Evolutionary conservation across 2,888 invertebrate genomes (phyloP).

Genomic region (Diarsia mendica): DNA sequence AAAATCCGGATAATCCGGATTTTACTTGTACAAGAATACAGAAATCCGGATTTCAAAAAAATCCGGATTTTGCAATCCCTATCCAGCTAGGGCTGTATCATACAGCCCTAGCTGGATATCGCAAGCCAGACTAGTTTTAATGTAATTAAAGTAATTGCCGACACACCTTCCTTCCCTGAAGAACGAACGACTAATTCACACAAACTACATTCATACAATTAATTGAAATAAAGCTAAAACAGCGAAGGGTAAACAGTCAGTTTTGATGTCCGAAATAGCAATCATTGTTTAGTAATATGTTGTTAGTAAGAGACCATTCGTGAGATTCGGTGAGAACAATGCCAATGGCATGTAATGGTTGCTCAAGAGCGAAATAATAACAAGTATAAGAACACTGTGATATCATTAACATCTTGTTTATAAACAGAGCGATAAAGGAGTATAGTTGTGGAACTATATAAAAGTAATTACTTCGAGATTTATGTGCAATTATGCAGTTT

Average conservation of each 20-base stretch:
- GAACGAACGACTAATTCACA: slow-evolving; percentile 11
- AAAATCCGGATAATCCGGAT: too few relatives aligned
- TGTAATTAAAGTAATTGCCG: slow-evolving; percentile 28
- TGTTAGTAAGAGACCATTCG: slow-evolving; percentile 2
- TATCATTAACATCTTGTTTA: slow-evolving; percentile 29
- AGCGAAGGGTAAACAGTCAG: slow-evolving; percentile 22
- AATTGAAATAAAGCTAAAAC: slow-evolving; percentile 27
- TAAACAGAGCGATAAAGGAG: slow-evolving; percentile 29
- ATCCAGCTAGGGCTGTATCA: too few relatives aligned
- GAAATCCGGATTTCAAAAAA: too few relatives aligned
- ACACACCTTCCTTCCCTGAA: slow-evolving; percentile 35
- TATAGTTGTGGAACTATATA: slow-evolving; percentile 33
- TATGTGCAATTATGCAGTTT: slow-evolving; percentile 44
- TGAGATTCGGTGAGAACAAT: slow-evolving; percentile 33
- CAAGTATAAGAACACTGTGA: slow-evolving; percentile 44
- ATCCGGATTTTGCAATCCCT: too few relatives aligned
- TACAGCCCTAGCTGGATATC: too few relatives aligned
- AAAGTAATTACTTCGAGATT: slow-evolving; percentile 45
- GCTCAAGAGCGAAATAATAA: slow-evolving; percentile 33
- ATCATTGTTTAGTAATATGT: slow-evolving; percentile 31
- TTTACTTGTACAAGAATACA: too few relatives aligned
- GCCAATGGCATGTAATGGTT: slow-evolving; percentile 24
- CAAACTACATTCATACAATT: slow-evolving; percentile 4
- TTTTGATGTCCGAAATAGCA: slow-evolving; percentile 25
- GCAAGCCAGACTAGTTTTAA: slow-evolving; percentile 19